A percentile compares a stretch with the other conserved stretches of the same genome.
These are phyloP conservation scores for Passerculus sandwichensis DNA, from an alignment of 2,797 vertebrate genomes.

Conservation along the genomic window DNA sequence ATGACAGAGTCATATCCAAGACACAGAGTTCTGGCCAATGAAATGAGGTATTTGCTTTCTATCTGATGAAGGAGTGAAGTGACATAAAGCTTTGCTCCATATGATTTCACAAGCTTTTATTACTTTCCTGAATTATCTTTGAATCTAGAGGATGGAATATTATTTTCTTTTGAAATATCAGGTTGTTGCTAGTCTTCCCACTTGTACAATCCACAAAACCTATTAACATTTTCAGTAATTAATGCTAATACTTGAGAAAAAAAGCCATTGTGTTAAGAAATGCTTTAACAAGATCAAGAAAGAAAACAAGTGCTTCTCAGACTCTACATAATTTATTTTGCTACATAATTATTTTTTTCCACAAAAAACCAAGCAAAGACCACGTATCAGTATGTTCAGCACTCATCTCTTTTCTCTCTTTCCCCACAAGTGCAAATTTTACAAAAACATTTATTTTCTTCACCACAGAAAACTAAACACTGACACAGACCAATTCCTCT, in stretches of 20 bases:
- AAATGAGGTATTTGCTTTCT: conserved; percentile 11
- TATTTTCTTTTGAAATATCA: conserved; percentile 71
- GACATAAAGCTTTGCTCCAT: conserved; percentile 53
- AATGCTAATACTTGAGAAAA: conserved; percentile 74
- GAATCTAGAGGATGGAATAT: conserved; percentile 68
- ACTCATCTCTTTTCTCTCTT: background rate
- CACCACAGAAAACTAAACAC: background rate
- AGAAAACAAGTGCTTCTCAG: conserved; percentile 56
- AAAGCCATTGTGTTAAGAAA: conserved; percentile 74
- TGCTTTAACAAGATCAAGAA: conserved; percentile 72
- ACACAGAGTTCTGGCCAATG: background rate
- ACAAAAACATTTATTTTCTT: background rate
- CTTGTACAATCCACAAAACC: conserved; percentile 63
- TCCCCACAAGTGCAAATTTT: background rate
- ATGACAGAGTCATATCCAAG: background rate
- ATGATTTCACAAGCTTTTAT: conserved; percentile 70
- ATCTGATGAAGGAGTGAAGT: conserved; percentile 45
- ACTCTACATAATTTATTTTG: conserved; percentile 24
- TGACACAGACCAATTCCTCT: background rate
- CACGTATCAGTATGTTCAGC: background rate
- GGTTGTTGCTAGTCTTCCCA: conserved; percentile 56
- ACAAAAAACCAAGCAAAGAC: background rate
- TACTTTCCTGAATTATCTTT: conserved; percentile 64
- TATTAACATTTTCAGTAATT: conserved; percentile 72
- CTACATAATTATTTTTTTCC: background rate